Evolutionary conservation across 2,888 invertebrate genomes (phyloP).

Genomic region (Campoplex capitator): DNA sequence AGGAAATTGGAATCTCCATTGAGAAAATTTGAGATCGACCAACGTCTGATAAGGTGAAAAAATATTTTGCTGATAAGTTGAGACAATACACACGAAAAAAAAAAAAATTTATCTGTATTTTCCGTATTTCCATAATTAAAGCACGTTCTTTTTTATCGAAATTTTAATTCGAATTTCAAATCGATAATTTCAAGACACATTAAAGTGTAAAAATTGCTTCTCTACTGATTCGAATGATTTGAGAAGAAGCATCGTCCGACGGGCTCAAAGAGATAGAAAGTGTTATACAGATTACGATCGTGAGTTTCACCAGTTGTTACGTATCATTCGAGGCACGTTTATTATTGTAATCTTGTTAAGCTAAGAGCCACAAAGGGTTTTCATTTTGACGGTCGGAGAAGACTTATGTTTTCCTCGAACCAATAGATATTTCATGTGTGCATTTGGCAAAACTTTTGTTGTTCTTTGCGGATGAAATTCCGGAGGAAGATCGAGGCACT

Average conservation of each 20-base stretch:
- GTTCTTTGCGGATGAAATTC: constrained; percentile 1
- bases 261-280: background rate
- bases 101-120: background rate
- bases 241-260: background rate
- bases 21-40: background rate
- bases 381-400: background rate
- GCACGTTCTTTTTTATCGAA: background rate
- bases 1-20: background rate
- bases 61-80: background rate
- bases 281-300: background rate
- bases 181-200: too few species aligned
- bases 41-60: background rate
- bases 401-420: constrained; percentile 23
- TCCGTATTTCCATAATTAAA: background rate
- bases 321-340: constrained; percentile 33
- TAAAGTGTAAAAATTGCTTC: too few species aligned
- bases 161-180: background rate
- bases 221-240: background rate
- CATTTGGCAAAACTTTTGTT: background rate
- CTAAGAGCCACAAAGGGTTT: constrained; percentile 32
- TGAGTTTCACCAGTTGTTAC: constrained; percentile 40
- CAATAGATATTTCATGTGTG: background rate
- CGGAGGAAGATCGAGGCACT: constrained; percentile 14
- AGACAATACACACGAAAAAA: background rate
- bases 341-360: constrained; percentile 39